Conservation (phyloP, 2,797 vertebrate genomes). For the Notolabrus celidotus region DNA sequence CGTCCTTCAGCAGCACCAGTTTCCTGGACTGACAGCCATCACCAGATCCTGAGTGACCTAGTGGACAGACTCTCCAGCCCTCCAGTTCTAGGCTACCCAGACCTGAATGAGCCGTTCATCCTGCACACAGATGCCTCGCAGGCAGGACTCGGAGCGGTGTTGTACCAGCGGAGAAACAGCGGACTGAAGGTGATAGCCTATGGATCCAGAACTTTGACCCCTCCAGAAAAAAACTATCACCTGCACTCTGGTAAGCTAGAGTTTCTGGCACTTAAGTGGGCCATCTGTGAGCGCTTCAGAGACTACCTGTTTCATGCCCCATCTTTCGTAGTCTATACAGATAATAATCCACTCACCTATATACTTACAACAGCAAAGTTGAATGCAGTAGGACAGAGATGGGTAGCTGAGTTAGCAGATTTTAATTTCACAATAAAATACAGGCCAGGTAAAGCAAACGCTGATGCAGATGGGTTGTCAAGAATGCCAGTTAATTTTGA, state of each 20-base stretch:
- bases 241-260: background rate
- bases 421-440: too few relatives aligned
- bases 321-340: background rate
- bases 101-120: background rate
- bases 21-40: background rate
- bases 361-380: too few relatives aligned
- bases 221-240: conserved; percentile 3
- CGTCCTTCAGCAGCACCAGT: background rate
- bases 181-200: background rate
- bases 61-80: background rate
- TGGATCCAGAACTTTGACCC: background rate
- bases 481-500: background rate
- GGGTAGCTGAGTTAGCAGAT: too few relatives aligned
- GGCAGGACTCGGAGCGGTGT: background rate
- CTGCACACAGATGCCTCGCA: conserved; percentile 4
- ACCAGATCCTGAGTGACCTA: background rate
- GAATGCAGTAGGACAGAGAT: too few relatives aligned
- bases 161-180: background rate
- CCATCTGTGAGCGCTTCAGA: background rate
- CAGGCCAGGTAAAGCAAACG: too few relatives aligned
- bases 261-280: background rate
- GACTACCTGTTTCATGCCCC: background rate
- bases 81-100: background rate
- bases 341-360: too few relatives aligned
- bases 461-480: background rate